A percentile compares a stretch with the other conserved stretches of the same genome.
phyloP scores from a whole-genome alignment of 2,113 vertebrate species.

The Tychaedon coryphoeus region DNA sequence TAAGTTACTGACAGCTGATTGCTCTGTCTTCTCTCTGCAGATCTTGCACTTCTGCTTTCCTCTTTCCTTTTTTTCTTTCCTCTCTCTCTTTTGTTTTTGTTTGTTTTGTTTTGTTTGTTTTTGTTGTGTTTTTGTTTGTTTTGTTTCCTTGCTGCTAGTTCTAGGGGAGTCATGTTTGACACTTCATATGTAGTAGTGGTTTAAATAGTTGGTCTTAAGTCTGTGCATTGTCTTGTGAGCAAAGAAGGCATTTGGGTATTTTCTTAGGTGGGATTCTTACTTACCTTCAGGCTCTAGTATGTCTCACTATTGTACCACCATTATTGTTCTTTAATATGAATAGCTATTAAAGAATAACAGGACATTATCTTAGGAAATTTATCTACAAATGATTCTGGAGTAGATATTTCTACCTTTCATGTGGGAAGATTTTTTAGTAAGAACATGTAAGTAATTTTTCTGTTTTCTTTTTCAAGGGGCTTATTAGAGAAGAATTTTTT shows the following conservation, averaged over 20 bases:
- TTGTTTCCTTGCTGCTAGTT: background rate
- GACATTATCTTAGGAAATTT: background rate
- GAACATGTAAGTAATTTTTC: background rate
- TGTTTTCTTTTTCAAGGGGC: background rate
- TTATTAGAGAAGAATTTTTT: background rate
- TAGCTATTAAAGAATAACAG: background rate
- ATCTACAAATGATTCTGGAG: background rate
- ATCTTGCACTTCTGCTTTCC: background rate
- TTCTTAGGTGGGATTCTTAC: background rate
- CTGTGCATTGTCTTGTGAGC: background rate
- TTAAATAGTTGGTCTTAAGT: background rate
- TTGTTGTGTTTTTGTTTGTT: too few relatives aligned
- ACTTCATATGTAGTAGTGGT: background rate
- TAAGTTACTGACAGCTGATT: background rate
- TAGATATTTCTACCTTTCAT: background rate
- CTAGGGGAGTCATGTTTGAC: background rate
- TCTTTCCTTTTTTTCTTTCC: rapidly evolving
- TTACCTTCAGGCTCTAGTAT: background rate
- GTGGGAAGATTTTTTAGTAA: background rate
- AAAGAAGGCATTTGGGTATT: background rate
- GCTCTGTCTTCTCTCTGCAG: background rate
- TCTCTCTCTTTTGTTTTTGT: rapidly evolving
- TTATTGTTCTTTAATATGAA: background rate
- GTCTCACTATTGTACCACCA: background rate
- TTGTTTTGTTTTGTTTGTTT: background rate